Base-by-base conservation (phyloP, 2,888 invertebrate species). In the Torymus tubicola region DNA sequence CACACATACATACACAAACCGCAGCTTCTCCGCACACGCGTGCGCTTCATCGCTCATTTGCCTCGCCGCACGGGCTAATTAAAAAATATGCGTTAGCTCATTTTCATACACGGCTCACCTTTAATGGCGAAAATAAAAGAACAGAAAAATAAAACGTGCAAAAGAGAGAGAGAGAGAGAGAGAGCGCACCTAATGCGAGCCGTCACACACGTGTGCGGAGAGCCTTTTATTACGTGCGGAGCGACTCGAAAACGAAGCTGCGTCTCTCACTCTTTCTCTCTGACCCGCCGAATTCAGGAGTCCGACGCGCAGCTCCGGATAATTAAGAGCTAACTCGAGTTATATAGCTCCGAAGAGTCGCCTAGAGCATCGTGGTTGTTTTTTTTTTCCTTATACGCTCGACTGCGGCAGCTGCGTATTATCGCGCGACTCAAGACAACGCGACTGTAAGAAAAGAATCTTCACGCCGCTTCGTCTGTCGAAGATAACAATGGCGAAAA, bases 21-120 rank as follows among this genome's bases (percentile, higher is more conserved):
- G 42, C 42, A 42, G 42, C 8, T 8, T 42, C 42, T 42, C 42
- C 42, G 42, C 42, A 42, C 42, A 42, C 67, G 77, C 82, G 64
- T 79, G 75, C 68, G 78, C 78, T 81, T 81, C 69, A 81, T 81
- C 69, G 75, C 75, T 78, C 78, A 72, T 75, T 78, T 65, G 75
- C 57, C 18, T 42, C 18, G 4, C 68, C 8, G 42, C 42, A 8
- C 42, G 42, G 60, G 69, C 67, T 82, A 82, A 82, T 82, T 82
- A 80, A 82, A 80, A 82, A 82, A 80, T 82, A 80, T 72, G 71
- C 68, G 69, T 57, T 71, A 67, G 78, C 82, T 78, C 42, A 72
- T 74, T 82, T 82, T 72, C 71, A 71, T 80, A 80, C 42, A 42
- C 16, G 70, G 63, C 42, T 60, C 60, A 16, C 14, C 64, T 24